Base-by-base conservation (phyloP, 2,797 vertebrate species). In the Phoebastria nigripes region DNA sequence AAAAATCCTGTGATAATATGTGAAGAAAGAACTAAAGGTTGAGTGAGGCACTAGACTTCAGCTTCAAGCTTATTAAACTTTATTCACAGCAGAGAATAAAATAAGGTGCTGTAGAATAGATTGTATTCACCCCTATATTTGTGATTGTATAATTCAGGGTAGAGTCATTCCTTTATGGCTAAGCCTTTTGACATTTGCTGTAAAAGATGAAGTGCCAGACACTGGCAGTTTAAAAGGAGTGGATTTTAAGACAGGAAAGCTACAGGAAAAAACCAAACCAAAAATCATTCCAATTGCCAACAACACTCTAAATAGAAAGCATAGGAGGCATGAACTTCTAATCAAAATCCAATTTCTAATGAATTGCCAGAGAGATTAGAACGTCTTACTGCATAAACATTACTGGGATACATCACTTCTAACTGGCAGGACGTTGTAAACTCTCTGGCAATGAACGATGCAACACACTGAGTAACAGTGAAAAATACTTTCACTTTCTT, bases 31-130 rank as follows among this genome's bases (percentile, higher is more conserved):
- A 17, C 29, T 74, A 67, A 89, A 44, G 6, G 21, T 13, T 49
- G 47, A 51, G 31, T 52, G 25, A 90, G 20, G 39, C 33, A 49
- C 18, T 56, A 74, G 42, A 63, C 74, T 93, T 77, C 22, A 26
- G 28, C 87, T 96, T 89, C 78, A 89, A 71, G 86, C 41, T 78
- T 85, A 59, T 77, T 94, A 62, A 92, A 72, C 28, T 89, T 77
- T 44, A 74, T 67, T 95, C 65, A 39, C 31, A 69, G 25, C 22
- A 29, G 5, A 84, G 56, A 80, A 41, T 89, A 71, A 77, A 89
- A 87, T 58, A 76, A 47, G 4, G 21, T 81, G 46, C 72, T 72
- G 16, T 49, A 77, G 55, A 89, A 78, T 8, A 82, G 17, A 13
- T 61, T 72, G 55, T 59, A 65, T 90, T 93, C 44, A 33, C 11